Evolutionary conservation across 1,140 invertebrate genomes (phyloP).

Genomic region (Branchinecta lindahli): DNA sequence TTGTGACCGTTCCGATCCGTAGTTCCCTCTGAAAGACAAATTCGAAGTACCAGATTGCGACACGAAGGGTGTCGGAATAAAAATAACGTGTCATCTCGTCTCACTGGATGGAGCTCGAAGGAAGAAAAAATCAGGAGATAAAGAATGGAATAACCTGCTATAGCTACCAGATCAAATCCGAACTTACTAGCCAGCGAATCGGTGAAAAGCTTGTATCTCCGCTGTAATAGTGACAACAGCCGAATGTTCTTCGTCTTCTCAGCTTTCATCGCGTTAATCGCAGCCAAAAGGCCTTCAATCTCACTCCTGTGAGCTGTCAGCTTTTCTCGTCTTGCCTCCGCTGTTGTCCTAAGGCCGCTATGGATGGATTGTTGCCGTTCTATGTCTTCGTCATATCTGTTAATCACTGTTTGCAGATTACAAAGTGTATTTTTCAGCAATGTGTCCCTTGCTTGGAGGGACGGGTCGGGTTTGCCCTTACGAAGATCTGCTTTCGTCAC

Average conservation of each 20-base stretch:
- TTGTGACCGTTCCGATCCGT: too few relatives aligned
- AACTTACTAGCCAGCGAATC: neutral
- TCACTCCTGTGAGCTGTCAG: neutral
- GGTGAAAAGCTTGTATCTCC: neutral
- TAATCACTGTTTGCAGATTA: neutral
- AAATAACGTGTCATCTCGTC: too few relatives aligned
- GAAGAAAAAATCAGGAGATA: too few relatives aligned
- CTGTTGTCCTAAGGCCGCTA: neutral
- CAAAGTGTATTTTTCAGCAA: neutral
- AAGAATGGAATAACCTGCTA: too few relatives aligned
- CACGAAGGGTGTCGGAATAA: too few relatives aligned
- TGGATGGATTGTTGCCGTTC: neutral
- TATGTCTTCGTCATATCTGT: neutral
- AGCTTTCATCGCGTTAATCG: neutral
- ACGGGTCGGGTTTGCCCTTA: neutral
- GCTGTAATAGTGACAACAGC: neutral
- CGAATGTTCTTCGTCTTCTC: neutral
- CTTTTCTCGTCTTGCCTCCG: neutral
- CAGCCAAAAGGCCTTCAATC: neutral
- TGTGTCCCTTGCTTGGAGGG: neutral
- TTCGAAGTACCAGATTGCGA: too few relatives aligned
- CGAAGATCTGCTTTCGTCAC: neutral
- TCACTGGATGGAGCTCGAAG: too few relatives aligned
- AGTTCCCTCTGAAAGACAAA: too few relatives aligned
- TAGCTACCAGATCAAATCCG: neutral